These are phyloP conservation scores for Diogma glabrata DNA, from an alignment of 2,888 invertebrate genomes.

Conservation along the genomic window DNA sequence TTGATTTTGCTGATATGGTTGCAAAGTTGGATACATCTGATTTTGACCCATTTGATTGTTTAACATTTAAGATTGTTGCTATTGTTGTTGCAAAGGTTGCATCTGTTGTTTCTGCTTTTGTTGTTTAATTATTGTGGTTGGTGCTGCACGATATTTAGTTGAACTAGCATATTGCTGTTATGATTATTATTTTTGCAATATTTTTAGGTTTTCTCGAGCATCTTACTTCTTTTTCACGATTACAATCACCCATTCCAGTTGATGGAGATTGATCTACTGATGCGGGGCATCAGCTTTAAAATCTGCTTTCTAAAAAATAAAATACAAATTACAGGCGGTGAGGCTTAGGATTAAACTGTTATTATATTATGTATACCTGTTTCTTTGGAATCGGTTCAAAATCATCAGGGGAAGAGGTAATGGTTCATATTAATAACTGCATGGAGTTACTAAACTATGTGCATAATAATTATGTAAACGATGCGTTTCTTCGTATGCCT, in stretches of 20 bases:
- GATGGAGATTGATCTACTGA: constrained; percentile 38
- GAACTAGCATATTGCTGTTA: constrained; percentile 28
- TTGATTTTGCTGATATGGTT: constrained; percentile 30
- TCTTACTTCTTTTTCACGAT: constrained; percentile 31
- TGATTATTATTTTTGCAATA: constrained; percentile 18
- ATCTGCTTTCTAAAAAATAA: constrained; percentile 43
- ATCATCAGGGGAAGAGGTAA: constrained; percentile 85
- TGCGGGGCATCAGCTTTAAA: constrained; percentile 51
- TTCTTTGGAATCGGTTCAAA: constrained; percentile 69
- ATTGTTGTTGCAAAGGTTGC: constrained; percentile 23
- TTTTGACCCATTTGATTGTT: constrained; percentile 29
- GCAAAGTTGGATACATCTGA: constrained; percentile 36
- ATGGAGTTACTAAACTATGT: constrained; percentile 74
- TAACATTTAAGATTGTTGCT: constrained; percentile 24
- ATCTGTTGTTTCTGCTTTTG: constrained; percentile 42
- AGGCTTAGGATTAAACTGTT: too few relatives aligned
- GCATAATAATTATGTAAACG: constrained; percentile 82
- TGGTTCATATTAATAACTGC: constrained; percentile 79
- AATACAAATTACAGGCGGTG: too few relatives aligned
- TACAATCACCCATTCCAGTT: constrained; percentile 30
- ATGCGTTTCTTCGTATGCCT: constrained; percentile 86
- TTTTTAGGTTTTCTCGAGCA: constrained; percentile 33
- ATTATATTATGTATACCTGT: constrained; percentile 41
- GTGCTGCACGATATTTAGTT: constrained; percentile 24
- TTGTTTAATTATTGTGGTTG: constrained; percentile 37